Conservation (phyloP, 1,140 invertebrate genomes). For the Aporrectodea caliginosa region DNA sequence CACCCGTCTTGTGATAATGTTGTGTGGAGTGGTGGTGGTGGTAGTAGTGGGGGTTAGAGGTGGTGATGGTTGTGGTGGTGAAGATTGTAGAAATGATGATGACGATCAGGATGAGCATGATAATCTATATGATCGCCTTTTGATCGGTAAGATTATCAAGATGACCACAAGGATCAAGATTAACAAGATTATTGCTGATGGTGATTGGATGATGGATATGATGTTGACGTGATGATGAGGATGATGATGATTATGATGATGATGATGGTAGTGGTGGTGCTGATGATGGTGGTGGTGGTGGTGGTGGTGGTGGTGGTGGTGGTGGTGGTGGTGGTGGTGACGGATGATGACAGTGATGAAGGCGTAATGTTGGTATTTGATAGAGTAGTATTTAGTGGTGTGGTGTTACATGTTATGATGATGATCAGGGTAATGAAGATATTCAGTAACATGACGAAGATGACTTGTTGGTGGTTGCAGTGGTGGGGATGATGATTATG, state of each 20-base stretch:
- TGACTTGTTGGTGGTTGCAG: too few relatives aligned
- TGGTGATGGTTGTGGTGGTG: neutral
- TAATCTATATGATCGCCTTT: neutral
- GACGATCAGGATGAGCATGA: neutral
- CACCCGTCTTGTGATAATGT: too few relatives aligned
- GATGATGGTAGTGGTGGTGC: neutral
- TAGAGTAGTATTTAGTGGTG: too few relatives aligned
- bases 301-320: neutral
- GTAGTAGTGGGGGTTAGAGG: neutral
- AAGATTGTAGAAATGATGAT: neutral
- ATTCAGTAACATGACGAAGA: too few relatives aligned
- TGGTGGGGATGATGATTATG: too few relatives aligned
- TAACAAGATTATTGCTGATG: neutral
- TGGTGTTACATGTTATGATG: too few relatives aligned
- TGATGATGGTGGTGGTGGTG: neutral
- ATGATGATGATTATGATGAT: neutral
- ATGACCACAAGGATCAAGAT: neutral
- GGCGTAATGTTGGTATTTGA: too few relatives aligned
- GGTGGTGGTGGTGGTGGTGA: slow-evolving; percentile 21
- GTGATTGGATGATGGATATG: neutral
- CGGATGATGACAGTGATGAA: too few relatives aligned
- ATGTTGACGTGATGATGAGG: neutral
- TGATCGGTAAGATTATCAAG: neutral
- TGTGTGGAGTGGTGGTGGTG: neutral
- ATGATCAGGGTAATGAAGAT: too few relatives aligned